These are phyloP conservation scores for Oryzias curvinotus DNA, from an alignment of 2,113 vertebrate genomes.

Conservation along the genomic window DNA sequence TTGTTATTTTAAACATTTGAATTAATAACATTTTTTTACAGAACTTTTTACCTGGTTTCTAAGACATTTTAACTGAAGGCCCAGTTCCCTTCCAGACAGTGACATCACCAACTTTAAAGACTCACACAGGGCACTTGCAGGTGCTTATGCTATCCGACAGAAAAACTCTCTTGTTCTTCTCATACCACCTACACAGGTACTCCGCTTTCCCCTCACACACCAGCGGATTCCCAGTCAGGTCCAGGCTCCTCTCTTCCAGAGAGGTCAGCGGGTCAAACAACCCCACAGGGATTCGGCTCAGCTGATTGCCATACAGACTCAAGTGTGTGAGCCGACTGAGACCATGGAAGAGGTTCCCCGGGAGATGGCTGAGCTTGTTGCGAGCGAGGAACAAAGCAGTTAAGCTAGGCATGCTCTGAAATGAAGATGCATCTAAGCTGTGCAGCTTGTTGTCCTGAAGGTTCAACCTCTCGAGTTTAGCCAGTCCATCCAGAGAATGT, in stretches of 20 bases:
- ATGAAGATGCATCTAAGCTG: constrained; percentile 41
- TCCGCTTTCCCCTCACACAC: constrained; percentile 68
- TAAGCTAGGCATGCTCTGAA: constrained; percentile 60
- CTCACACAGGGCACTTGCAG: constrained; percentile 63
- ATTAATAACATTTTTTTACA: too few species aligned
- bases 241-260: constrained; percentile 74
- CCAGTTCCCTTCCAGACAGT: constrained; percentile 47
- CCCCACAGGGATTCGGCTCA: constrained; percentile 67
- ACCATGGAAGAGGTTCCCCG: constrained; percentile 26
- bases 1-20: too few species aligned
- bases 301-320: constrained; percentile 78
- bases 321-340: constrained; percentile 65
- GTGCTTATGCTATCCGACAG: constrained; percentile 4
- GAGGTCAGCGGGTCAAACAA: constrained; percentile 42
- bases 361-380: constrained; percentile 74
- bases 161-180: constrained; percentile 46
- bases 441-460: constrained; percentile 78
- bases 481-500: constrained; percentile 43
- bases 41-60: too few species aligned
- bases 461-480: constrained; percentile 71
- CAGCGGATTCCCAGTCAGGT: constrained; percentile 83
- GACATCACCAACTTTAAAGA: constrained; percentile 30
- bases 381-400: constrained; percentile 75
- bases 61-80: constrained; percentile 23
- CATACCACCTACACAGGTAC: constrained; percentile 74